Evolutionary conservation across 2,113 vertebrate species (phyloP), one percentile per base, ranked within the genome.

Genomic region (Syngnathoides biaculeatus): DNA sequence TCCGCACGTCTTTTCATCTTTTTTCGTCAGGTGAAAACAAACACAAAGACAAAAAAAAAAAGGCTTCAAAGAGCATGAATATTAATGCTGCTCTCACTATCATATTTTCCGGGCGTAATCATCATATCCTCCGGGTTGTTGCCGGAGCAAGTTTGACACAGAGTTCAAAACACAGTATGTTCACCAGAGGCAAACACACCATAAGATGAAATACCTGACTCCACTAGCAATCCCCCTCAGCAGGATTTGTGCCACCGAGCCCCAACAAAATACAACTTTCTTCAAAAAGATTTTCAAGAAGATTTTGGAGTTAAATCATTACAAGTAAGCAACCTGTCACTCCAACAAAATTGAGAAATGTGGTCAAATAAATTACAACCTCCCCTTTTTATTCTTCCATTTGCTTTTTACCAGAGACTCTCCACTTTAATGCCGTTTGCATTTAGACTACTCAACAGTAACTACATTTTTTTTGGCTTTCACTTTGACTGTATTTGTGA

Each of bases 1-100:
- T 40, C 96, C 97, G 66, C 97, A 99, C 4, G 97, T 98, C 92
- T 98, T 98, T 92, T 98, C 98, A 92, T 99, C 97, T 99, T 92
- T 92, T 88, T 82, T 82, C 72, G 92, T 92, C 82, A 86, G 74
- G 77, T 81, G 84, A 83, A 90, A 89, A 90, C 88, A 90, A 89
- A 91, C 85, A 90, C 7, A 27, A 75, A 86, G 78, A 90, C 84
- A 84, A 89, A 90, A 88, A 27, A 84, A 89, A 89, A 87, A 89
- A 75, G 81, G 79, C 85, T 89, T 90, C 86, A 89, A 87, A 91
- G 81, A 69, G 77, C 81, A 89, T 88, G 86, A 90, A 91, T 90
- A 90, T 91, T 86, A 89, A 92, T 89, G 59, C 39, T 39, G 64
- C 26, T 69, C 83, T 63, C 40, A 48, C 78, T 57, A 82, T 83